A percentile compares a stretch with the other conserved stretches of the same genome.
These are phyloP conservation scores for Trichechus manatus DNA, from an alignment of 2,113 vertebrate species.

Conservation along the genomic window DNA sequence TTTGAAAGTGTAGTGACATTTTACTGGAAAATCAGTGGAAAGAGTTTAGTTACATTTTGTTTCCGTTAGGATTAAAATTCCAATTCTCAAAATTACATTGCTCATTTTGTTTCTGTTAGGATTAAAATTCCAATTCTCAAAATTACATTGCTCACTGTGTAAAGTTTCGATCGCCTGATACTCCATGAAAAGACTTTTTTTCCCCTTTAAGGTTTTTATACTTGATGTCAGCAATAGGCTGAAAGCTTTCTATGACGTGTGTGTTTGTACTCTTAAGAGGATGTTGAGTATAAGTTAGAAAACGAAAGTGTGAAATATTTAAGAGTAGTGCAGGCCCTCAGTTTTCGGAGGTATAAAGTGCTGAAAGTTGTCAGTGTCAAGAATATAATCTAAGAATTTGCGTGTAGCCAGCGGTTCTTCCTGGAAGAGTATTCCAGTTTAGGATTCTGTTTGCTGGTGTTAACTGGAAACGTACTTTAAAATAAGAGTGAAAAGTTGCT, in stretches of 20 bases:
- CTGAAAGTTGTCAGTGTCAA: neutral
- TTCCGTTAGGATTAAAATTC: neutral
- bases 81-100: neutral
- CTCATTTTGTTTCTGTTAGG: neutral
- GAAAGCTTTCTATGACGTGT: neutral
- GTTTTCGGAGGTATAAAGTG: neutral
- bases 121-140: constrained; percentile 33
- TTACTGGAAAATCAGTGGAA: too few relatives aligned
- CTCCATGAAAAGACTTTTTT: neutral
- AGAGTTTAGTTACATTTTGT: neutral
- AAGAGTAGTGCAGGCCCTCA: neutral
- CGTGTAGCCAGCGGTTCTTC: neutral
- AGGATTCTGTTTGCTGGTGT: neutral
- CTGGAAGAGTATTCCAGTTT: neutral
- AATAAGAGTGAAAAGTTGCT: neutral
- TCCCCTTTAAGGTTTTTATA: neutral
- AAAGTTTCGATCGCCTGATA: neutral
- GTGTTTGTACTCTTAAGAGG: neutral
- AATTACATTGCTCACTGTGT: neutral
- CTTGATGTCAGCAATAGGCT: neutral
- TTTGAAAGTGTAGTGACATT: neutral
- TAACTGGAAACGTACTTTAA: constrained; percentile 14
- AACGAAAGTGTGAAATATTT: constrained; percentile 57
- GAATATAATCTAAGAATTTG: neutral
- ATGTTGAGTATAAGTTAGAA: constrained; percentile 8